Evolutionary conservation across 2,797 vertebrate genomes (phyloP).

Genomic region (Bovichtus diacanthus): DNA sequence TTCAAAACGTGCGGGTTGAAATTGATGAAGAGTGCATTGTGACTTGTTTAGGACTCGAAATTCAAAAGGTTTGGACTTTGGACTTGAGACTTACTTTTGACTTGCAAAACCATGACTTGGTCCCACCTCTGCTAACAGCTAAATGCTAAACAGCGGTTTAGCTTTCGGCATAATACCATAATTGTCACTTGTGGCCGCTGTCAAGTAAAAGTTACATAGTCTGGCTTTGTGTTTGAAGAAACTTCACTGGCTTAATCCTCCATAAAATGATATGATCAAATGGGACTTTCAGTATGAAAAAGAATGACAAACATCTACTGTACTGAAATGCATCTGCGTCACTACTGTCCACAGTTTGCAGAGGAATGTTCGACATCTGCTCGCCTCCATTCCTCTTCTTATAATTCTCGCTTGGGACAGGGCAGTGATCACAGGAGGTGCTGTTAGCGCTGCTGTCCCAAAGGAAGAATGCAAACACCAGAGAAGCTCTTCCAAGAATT

Average conservation of each 20-base stretch:
- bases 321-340: conserved; percentile 7
- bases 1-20: no score
- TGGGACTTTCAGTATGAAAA: not conserved
- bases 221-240: not conserved
- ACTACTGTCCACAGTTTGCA: conserved; percentile 25
- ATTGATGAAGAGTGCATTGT: no score
- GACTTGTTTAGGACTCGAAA: no score
- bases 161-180: not conserved
- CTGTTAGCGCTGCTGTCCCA: conserved; percentile 65
- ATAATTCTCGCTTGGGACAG: conserved; percentile 56
- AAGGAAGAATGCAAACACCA: conserved; percentile 81
- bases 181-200: not conserved
- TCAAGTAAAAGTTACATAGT: not conserved
- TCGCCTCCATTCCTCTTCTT: conserved; percentile 44
- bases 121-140: not conserved
- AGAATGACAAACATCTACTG: not conserved
- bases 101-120: no score
- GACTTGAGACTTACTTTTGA: no score
- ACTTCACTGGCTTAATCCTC: not conserved
- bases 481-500: conserved; percentile 79
- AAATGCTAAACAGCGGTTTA: conserved; percentile 1
- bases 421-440: conserved; percentile 69
- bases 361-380: conserved; percentile 69
- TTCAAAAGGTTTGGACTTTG: no score
- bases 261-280: not conserved